Evolutionary conservation across 2,113 vertebrate genomes (phyloP), one percentile per base, ranked within the genome.

Genomic region (Prolemur simus): DNA sequence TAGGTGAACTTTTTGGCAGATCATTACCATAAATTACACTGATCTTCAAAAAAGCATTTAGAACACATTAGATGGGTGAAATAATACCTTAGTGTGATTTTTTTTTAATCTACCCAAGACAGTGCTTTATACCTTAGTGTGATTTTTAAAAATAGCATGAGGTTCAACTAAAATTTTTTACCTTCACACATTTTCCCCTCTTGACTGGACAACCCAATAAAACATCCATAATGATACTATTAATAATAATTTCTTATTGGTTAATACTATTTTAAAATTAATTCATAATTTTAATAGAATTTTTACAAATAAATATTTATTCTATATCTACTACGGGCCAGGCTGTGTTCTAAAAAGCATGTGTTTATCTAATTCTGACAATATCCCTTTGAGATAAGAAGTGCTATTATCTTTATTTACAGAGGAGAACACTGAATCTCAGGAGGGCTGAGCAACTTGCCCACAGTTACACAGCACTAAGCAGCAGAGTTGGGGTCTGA

Each of bases 21-120:
- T n/a, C 2, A 69, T 93, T 76, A 86, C 9, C 89, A 82, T 86
- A 58, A 92, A 96, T 96, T 91, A 96, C 15, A 86, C 0, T 68
- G 66, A 95, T 95, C 68, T 97, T 95, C 64, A 71, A 25, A 66
- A 58, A 96, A 77, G 4, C 29, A 42, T 76, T 68, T 8, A 71
- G 27, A 74, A 3, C 21, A 56, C 66, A 77, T 85, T 71, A 81
- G n/a, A 84, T 37, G 87, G 45, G 8, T 23, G 13, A 93, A 96
- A 74, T 63, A 56, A 42, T 52, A 69, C 15, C 12, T 39, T 49
- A 93, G 45, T 78, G 6, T 73, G 27, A 58, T 84, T 90, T 76
- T 81, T 92, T 60, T 60, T 25, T 27, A 63, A 63, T 63, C 27
- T 63, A 63, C 27, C 10, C 60, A 63, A 12, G 60, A 63, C 11